These are phyloP conservation scores for Drosophila acutilabella DNA, from an alignment of 2,888 invertebrate genomes.

Conservation along the genomic window DNA sequence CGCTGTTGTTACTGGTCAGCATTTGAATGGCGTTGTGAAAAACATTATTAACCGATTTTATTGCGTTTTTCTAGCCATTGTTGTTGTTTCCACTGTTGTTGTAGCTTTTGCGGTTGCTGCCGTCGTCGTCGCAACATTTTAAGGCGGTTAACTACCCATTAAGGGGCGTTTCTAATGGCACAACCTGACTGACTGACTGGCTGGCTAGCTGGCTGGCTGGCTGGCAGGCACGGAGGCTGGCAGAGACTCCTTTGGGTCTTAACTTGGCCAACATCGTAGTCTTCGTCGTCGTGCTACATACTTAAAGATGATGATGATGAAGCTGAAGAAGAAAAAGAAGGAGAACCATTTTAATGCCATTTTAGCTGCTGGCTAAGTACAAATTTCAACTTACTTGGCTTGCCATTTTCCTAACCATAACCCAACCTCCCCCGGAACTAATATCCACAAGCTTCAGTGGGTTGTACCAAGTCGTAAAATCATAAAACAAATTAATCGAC, in stretches of 20 bases:
- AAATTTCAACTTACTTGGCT: slow-evolving; percentile 51
- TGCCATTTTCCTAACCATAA: slow-evolving; percentile 29
- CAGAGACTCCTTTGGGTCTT: slow-evolving; percentile 51
- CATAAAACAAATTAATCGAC: slow-evolving; percentile 79
- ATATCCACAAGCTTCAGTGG: slow-evolving; percentile 45
- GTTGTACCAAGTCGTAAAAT: slow-evolving; percentile 72
- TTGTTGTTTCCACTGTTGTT: slow-evolving; percentile 27
- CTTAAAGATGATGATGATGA: slow-evolving; percentile 60
- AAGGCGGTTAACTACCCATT: slow-evolving; percentile 81
- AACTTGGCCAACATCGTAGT: slow-evolving; percentile 29
- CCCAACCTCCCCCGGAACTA: slow-evolving; percentile 3
- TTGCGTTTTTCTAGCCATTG: slow-evolving; percentile 60
- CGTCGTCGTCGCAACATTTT: slow-evolving; percentile 60
- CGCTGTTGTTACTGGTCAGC: slow-evolving; percentile 50
- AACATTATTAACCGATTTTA: slow-evolving; percentile 82
- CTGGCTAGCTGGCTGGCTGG: slow-evolving; percentile 30
- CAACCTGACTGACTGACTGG: slow-evolving; percentile 47
- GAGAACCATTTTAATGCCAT: slow-evolving; percentile 70
- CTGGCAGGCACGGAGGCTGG: neutral
- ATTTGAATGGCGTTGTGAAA: slow-evolving; percentile 80
- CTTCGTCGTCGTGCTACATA: slow-evolving; percentile 64
- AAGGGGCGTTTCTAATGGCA: slow-evolving; percentile 80
- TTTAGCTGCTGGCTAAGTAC: slow-evolving; percentile 71
- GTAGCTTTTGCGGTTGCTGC: slow-evolving; percentile 8
- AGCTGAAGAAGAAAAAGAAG: slow-evolving; percentile 49